These are phyloP conservation scores for Hypocryptadius cinnamomeus DNA, from an alignment of 2,113 vertebrate species.

Conservation along the genomic window DNA sequence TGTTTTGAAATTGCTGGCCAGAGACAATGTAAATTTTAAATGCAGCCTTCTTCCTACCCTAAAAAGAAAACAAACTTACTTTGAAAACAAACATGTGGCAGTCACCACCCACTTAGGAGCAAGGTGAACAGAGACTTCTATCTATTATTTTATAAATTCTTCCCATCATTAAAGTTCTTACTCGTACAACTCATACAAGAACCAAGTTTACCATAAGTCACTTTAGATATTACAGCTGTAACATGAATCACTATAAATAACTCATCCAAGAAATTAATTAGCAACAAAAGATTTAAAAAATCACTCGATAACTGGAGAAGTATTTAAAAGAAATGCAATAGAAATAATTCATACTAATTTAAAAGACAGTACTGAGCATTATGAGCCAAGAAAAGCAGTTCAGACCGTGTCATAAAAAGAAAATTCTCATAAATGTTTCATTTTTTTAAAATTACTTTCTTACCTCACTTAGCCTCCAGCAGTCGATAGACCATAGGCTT, in stretches of 20 bases:
- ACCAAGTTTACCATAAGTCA: neutral
- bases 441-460: neutral
- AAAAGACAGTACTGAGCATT: neutral
- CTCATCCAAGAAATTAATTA: neutral
- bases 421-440: constrained; percentile 27
- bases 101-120: neutral
- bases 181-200: neutral
- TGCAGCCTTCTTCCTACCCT: neutral
- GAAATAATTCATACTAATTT: neutral
- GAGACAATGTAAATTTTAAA: neutral
- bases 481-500: neutral
- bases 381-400: neutral
- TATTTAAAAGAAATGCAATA: neutral
- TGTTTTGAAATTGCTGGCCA: neutral
- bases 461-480: neutral
- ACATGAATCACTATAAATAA: neutral
- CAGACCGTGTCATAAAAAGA: neutral
- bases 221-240: neutral
- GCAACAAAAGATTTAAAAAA: neutral
- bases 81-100: neutral
- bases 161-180: neutral
- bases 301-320: neutral
- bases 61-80: neutral
- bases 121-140: neutral
- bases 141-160: neutral